These are phyloP conservation scores for Austrofundulus limnaeus DNA, from an alignment of 2,113 vertebrate genomes.

Conservation along the genomic window DNA sequence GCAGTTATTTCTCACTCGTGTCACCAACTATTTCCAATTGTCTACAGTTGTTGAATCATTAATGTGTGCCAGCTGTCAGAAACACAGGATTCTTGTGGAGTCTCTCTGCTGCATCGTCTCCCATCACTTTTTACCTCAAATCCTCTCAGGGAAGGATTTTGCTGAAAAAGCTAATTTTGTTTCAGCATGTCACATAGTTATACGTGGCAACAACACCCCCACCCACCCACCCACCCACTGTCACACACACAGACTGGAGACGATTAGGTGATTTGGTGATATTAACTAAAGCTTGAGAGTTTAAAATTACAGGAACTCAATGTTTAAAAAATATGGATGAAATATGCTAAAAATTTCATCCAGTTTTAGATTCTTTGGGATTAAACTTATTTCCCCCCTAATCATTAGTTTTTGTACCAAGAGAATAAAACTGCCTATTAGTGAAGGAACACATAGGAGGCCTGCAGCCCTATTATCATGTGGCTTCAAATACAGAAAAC, in stretches of 20 bases:
- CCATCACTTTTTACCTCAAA: conserved; percentile 45
- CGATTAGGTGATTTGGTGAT: too few species aligned
- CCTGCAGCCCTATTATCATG: too few species aligned
- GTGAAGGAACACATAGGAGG: background rate
- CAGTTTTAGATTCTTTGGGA: too few species aligned
- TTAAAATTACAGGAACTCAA: too few species aligned
- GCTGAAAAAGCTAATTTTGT: conserved; percentile 30
- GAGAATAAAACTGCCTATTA: background rate
- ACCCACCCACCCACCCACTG: background rate
- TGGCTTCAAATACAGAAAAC: too few species aligned
- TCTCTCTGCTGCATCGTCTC: conserved; percentile 29
- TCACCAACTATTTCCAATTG: conserved; percentile 23
- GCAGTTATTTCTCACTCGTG: background rate
- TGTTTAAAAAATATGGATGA: too few species aligned
- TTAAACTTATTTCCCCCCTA: too few species aligned
- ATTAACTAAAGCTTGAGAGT: too few species aligned
- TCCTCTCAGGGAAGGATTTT: conserved; percentile 19
- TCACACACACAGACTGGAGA: too few species aligned
- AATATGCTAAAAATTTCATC: too few species aligned
- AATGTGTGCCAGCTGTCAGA: conserved; percentile 19
- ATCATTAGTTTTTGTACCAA: too few species aligned
- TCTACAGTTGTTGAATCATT: conserved; percentile 8
- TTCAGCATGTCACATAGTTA: conserved; percentile 18
- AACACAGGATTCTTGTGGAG: conserved; percentile 18
- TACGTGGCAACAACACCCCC: background rate